Evolutionary conservation across 2,113 vertebrate species (phyloP), one percentile per base, ranked within the genome.

Genomic region (Rousettus leschenaultii): DNA sequence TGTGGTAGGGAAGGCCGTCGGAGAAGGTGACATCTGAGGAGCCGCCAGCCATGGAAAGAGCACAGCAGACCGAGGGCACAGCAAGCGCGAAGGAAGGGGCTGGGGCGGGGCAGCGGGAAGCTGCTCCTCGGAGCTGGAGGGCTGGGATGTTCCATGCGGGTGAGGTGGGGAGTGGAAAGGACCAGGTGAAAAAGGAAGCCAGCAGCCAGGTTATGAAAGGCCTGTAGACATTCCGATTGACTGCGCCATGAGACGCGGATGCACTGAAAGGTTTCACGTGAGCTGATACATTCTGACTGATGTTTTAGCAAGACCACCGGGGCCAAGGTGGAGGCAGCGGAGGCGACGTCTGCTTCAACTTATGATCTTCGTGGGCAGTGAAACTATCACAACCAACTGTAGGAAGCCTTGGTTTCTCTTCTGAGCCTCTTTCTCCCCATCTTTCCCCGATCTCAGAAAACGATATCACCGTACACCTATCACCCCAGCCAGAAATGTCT

Each of bases 381-480:
- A 77, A 61, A 16, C 33, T 0, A 3, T 63, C 26, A 7, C 86
- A 40, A 63, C 14, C 12, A 12, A 1, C 30, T 15, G 13, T 24
- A 1, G 63, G 16, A n/a, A 74, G n/a, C 51, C 38, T 78, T 11
- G 24, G 5, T 24, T 91, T 61, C 66, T 71, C 85, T 73, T 48
- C 85, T 65, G 80, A 12, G 40, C 65, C 51, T 59, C 28, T 28
- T 79, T 61, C 79, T 77, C 35, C 87, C 55, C 68, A 65, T 26
- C 66, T 66, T 24, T n/a, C 33, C 26, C 16, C 59, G n/a, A 13
- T 48, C n/a, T 33, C 35, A 75, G 86, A 59, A 74, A 79, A n/a
- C 0, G 15, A 38, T 7, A 14, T 4, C 45, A 8, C 15, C 1
- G 1, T 14, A 16, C 1, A 9, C 22, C 35, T 33, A 21, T 0